These are phyloP conservation scores for Platycercus adscitus DNA, from an alignment of 2,113 vertebrate species.

Conservation along the genomic window DNA sequence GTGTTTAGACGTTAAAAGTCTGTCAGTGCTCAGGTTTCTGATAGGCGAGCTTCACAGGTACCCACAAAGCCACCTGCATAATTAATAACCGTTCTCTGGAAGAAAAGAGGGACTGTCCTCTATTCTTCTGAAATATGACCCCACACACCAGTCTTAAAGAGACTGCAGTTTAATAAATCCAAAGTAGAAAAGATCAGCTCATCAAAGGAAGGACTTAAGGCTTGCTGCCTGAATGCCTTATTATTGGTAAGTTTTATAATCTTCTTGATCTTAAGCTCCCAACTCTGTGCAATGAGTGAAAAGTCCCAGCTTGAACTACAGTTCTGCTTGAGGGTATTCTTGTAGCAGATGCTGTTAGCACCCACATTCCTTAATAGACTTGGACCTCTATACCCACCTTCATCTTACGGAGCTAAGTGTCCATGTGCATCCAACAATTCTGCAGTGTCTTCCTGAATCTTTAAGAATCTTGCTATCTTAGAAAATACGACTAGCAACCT, in stretches of 20 bases:
- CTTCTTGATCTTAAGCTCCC: background rate
- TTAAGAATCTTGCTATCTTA: background rate
- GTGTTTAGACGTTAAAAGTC: background rate
- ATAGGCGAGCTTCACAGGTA: background rate
- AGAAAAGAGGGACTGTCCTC: background rate
- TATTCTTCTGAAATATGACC: background rate
- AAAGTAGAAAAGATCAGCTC: background rate
- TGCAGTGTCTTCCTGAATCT: background rate
- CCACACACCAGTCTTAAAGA: background rate
- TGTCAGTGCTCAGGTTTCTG: background rate
- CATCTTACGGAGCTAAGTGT: background rate
- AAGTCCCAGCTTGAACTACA: background rate
- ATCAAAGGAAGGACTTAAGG: background rate
- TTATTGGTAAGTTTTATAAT: background rate
- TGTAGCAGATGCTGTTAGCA: background rate
- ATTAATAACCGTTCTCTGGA: background rate
- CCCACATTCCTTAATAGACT: background rate
- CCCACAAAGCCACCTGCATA: background rate
- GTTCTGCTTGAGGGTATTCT: background rate
- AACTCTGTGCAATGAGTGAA: background rate
- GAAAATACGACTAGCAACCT: background rate
- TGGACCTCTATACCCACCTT: background rate
- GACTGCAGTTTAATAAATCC: background rate
- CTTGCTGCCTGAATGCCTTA: background rate
- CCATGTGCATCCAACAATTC: background rate